Evolutionary conservation across 2,797 vertebrate species (phyloP).

Genomic region (Propithecus deckenii): DNA sequence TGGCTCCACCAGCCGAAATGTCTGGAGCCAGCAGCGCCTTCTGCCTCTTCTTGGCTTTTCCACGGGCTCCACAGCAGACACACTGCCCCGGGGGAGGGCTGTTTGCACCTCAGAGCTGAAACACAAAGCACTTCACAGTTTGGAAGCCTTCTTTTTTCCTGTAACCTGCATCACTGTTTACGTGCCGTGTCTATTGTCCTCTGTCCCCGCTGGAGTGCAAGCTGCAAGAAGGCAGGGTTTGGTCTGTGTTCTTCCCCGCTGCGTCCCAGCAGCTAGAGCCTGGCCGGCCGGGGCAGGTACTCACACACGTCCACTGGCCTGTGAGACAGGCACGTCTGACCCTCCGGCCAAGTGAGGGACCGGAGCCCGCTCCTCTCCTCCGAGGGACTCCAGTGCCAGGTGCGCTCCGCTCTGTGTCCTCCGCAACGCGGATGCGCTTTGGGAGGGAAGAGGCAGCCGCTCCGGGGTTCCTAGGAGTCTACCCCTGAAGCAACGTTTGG

Average conservation of each 20-base stretch:
- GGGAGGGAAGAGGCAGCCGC: not conserved
- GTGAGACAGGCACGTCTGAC: accelerated
- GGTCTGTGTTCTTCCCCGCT: too few relatives aligned
- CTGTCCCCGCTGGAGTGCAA: not conserved
- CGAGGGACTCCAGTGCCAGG: not conserved
- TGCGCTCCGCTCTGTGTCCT: not conserved
- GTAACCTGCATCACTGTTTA: not conserved
- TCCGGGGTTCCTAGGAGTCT: slow-evolving; percentile 18
- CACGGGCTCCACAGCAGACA: not conserved
- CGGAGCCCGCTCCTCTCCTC: too few relatives aligned
- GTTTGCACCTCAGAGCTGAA: not conserved
- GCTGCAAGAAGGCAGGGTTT: accelerated
- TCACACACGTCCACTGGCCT: not conserved
- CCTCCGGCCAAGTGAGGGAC: too few relatives aligned
- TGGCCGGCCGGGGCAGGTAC: accelerated
- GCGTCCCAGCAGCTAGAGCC: too few relatives aligned
- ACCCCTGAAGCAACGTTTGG: not conserved
- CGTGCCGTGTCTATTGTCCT: not conserved
- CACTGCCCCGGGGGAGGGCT: too few relatives aligned
- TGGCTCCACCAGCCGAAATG: accelerated
- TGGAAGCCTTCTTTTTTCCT: not conserved
- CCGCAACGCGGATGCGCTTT: not conserved
- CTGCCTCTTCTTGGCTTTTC: not conserved
- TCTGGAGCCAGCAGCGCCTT: not conserved
- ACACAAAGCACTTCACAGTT: not conserved